Base-by-base conservation (phyloP, 2,888 invertebrate genomes). In the Aphrophora alni region DNA sequence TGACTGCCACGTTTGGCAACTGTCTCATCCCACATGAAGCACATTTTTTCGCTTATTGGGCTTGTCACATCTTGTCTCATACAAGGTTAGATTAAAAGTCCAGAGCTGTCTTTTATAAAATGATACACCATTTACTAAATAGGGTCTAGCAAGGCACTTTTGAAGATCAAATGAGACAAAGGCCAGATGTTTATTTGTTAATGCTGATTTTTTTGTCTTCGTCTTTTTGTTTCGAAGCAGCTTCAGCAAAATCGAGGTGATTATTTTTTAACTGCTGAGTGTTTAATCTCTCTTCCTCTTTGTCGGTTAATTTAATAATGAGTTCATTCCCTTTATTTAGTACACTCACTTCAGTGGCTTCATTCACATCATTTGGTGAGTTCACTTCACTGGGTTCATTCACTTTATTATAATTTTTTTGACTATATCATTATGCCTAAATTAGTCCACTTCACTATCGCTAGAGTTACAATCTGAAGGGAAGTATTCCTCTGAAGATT, bases 71-170 rank as follows among this genome's bases (percentile, higher is more conserved):
- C 44, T 74, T 59, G 80, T 82, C 75, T 79, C 73, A 71, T 80
- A 80, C 21, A 82, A 17, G 17, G 80, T 82, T 24, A 80, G 77
- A 73, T 82, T 82, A 28, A 69, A 25, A 7, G 76, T 77, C 81
- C 79, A 81, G 1, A 79, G 72, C 75, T 81, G 79, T 28, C 79
- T 78, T 21, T 81, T 81, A 17, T 81, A 81, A 81, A 81, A 78
- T 21, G 81, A 81, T 72, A 78, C 51, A 27, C 81, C 79, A 28
- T 69, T 79, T 17, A 51, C 26, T 59, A 79, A 76, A 21, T 51
- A 33, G 59, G 81, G 72, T 26, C 70, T 81, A 27, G 81, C 70
- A 71, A 81, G 72, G 28, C 81, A 79, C 77, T 79, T 79, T 76
- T 81, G 76, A 59, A 81, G 69, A 75, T 81, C 81, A 33, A 81